Base-by-base conservation (phyloP, 2,888 invertebrate species). In the Mantis religiosa region DNA sequence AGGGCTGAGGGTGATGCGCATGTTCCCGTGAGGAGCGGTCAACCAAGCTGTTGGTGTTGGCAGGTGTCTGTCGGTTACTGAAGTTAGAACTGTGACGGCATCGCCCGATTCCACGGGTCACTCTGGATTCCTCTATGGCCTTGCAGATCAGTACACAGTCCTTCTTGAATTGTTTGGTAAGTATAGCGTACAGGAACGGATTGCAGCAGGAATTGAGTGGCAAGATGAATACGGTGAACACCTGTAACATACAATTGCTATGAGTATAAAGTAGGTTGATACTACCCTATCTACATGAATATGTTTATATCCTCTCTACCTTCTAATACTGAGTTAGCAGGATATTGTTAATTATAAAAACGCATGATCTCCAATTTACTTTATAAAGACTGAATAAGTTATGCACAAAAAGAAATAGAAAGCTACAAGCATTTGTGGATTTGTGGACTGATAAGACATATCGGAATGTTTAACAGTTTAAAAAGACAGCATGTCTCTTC, bases 181-280 rank as follows among this genome's bases (percentile, higher is more conserved):
- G 96, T 91, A 99, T 99, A 87, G 99, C 99, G 93, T 99, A 99
- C 47, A 99, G 95, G 93, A 99, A 99, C 0, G 99, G 99, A 94
- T 99, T 99, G 94, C 99, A 98, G 93, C 99, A 99, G 25, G 98
- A 98, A 93, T 99, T 99, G 90, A 99, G 94, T 2, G 99, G 99
- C 91, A 99, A 94, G 89, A 99, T 97, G 93, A 99, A 99, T 83
- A 99, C 98, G 3, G 98, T 98, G 93, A 98, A 98, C 91, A 98
- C 92, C 54, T 82, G 81, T 25, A 71, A 71, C 85, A 15, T 28
- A 84, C 28, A 8, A 28, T 12, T 27, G 0, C 82, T 25, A n/a
- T 27, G 82, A 27, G 15, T 82, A 82, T 20, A 82, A 82, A 20
- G n/a, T 12, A 41, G 12, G 12, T 41, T 41, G 41, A 41, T 1